phyloP scores from a whole-genome alignment of 2,113 vertebrate species.

The Alectura lathami region DNA sequence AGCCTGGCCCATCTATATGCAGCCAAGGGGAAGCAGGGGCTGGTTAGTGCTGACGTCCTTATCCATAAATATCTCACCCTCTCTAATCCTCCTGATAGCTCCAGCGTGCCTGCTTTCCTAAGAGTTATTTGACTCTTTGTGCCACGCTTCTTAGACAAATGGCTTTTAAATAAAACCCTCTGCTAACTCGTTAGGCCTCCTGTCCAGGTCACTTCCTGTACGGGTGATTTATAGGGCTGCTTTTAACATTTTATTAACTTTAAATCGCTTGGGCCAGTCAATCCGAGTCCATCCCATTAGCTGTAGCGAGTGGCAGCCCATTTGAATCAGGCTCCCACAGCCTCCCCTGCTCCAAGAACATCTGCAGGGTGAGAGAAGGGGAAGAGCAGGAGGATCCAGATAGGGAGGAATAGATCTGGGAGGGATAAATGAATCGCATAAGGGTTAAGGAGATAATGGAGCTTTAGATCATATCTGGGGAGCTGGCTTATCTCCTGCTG shows the following conservation, averaged over 20 bases:
- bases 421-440: not conserved
- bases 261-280: not conserved
- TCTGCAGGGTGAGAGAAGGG: not conserved
- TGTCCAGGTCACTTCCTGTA: constrained; percentile 37
- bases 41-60: not conserved
- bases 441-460: constrained; percentile 34
- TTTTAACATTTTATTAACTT: constrained; percentile 58
- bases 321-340: not conserved
- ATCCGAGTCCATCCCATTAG: constrained; percentile 17
- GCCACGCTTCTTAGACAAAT: constrained; percentile 20
- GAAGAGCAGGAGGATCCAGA: not conserved
- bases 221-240: constrained; percentile 22
- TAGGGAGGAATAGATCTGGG: not conserved
- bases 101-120: constrained; percentile 11
- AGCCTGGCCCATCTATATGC: not conserved
- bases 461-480: not conserved
- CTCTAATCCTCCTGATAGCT: not conserved
- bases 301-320: not conserved
- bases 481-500: not conserved
- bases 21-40: not conserved
- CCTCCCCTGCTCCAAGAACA: not conserved
- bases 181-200: constrained; percentile 41
- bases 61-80: not conserved
- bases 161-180: constrained; percentile 47
- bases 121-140: constrained; percentile 58